Base-by-base conservation (phyloP, 1,140 invertebrate species). In the Popillia japonica region DNA sequence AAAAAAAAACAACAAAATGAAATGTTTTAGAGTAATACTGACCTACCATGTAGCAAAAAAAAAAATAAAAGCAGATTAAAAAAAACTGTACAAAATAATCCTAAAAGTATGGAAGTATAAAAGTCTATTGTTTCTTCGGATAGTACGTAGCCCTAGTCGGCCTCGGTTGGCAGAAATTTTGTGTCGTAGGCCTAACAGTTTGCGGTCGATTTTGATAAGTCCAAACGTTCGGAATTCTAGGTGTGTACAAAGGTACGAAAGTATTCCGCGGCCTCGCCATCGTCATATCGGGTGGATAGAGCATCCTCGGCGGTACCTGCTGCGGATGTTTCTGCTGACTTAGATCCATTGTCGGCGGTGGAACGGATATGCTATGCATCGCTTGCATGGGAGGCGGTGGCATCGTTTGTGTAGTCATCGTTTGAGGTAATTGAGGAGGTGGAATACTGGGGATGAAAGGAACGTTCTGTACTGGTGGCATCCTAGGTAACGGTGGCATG, bases 361-460 rank as follows among this genome's bases (percentile, higher is more conserved):
- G 42, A 48, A 55, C 41, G 14, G 41, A 10, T 10, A 76, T 55
- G 6, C 27, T 41, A 74, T 40, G 72, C n/a, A 74, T 41, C 34
- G 72, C 17, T n/a, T 20, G 72, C 40, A 44, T 41, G 0, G 72
- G 72, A 40, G 72, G 72, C 9, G 75, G 75, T 10, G 75, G 42
- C 41, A 76, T 76, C 75, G 75, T 22, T 34, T 40, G 72, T 17
- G 72, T 22, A 3, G 75, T 42, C 75, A 55, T 76, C 41, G 41
- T 55, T n/a, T 44, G 72, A 76, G 75, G 75, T 55, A 76, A 76
- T 20, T 27, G 75, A 22, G 75, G 75, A 17, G 75, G 75, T 4
- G 75, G 75, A 27, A 76, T 55, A 42, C 75, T 76, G 22, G 75
- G 75, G 9, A 44, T 55, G 20, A 76, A 76, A 44, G 75, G 75